phyloP scores from a whole-genome alignment of 1,140 invertebrate species.

The Hypsibius dujardini region DNA sequence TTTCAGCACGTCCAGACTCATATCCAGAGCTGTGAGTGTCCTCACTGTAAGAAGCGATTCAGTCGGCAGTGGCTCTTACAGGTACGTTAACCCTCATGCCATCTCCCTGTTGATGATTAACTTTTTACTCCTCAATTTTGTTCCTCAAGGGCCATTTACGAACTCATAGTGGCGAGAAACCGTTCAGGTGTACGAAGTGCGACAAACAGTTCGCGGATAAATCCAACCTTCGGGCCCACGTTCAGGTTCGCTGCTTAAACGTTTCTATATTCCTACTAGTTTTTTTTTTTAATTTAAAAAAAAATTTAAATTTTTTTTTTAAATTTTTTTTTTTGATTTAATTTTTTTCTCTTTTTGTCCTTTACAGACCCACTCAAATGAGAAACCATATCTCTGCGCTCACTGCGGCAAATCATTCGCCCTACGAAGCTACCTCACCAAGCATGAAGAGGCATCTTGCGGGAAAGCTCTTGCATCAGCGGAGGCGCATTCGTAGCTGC shows the following conservation, averaged over 20 bases:
- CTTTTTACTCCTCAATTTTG: too few relatives aligned
- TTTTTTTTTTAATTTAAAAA: constrained; percentile 18
- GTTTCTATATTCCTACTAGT: constrained; percentile 7
- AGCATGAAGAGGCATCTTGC: constrained; percentile 37
- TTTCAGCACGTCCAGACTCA: constrained; percentile 22
- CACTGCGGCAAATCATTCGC: constrained; percentile 34
- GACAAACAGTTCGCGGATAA: constrained; percentile 24
- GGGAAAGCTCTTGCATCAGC: too few relatives aligned
- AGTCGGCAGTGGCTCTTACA: constrained; percentile 24
- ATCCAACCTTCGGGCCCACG: constrained; percentile 25
- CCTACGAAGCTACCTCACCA: constrained; percentile 36
- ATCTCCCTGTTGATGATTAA: too few relatives aligned
- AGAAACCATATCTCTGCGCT: constrained; percentile 24
- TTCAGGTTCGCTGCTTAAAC: too few relatives aligned
- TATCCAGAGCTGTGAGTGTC: constrained; percentile 24
- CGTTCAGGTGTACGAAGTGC: constrained; percentile 23
- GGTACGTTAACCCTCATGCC: too few relatives aligned
- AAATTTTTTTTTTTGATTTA: too few relatives aligned
- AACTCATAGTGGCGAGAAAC: constrained; percentile 23
- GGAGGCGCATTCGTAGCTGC: too few relatives aligned
- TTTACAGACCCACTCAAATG: constrained; percentile 22
- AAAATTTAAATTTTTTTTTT: not conserved
- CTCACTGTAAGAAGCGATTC: constrained; percentile 24
- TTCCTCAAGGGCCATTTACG: not conserved
- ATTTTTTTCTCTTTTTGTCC: not conserved